Base-by-base conservation (phyloP, 1,140 invertebrate genomes). In the Dendrolimus punctatus region DNA sequence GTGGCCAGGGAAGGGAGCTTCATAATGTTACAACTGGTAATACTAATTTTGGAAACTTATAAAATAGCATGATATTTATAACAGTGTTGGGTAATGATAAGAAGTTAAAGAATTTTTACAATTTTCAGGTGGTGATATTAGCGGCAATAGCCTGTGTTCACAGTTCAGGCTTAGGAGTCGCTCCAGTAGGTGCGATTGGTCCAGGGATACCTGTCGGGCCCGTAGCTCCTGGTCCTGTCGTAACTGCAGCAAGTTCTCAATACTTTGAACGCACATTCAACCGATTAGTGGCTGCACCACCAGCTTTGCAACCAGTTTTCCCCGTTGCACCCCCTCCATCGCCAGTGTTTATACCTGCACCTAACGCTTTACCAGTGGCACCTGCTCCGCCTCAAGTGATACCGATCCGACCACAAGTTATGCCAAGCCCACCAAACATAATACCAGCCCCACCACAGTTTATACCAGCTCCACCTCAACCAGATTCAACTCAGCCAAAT, bases 221-320 rank as follows among this genome's bases (percentile, higher is more conserved):
- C 8, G 49, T 53, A 6, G 58, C 60, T 6, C 65, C 65, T 10
- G 4, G 45, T 56, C 89, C 90, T 0, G 85, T 91, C 2, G 89
- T 91, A 1, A 90, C 90, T 0, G 89, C 90, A 6, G 85, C 88
- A 10, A 91, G 91, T 57, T 91, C 90, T 39, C 91, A 92, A 72
- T 90, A 91, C 41, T 81, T 92, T 51, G 86, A 91, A n/a, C 88
- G 91, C 48, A 91, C 90, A 48, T 92, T 90, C 71, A 91, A 92
- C 60, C 88, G 88, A 9, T 71, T 89, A 43, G 79, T 88, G 4
- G 75, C 75, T 51, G 69, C 69, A 6, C 70, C 68, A 5, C 58
- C 63, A 9, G 49, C 53, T 9, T 43, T 66, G 6, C 49, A 57
- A 46, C 66, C 67, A 53, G 54, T 66, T 4, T 6, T 67, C 7